phyloP scores from a whole-genome alignment of 2,113 vertebrate species.

The Hepsetus odoe region DNA sequence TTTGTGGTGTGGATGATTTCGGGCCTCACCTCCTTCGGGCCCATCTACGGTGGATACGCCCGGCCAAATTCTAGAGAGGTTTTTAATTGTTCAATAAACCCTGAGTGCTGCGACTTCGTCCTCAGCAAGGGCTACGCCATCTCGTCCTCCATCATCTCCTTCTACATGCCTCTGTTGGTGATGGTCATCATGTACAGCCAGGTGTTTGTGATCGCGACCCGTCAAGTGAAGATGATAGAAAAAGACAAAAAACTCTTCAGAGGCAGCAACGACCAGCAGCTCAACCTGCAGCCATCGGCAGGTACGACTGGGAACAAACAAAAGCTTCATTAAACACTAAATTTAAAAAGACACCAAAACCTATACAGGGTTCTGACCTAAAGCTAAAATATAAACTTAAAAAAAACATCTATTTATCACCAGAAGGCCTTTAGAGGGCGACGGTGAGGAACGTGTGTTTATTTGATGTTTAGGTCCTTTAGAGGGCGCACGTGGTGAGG shows the following conservation, averaged over 20 bases:
- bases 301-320: no score
- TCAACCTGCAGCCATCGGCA: conserved; percentile 1
- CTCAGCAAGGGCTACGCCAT: conserved; percentile 79
- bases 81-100: conserved; percentile 68
- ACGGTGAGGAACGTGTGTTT: no score
- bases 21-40: conserved; percentile 79
- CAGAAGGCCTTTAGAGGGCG: no score
- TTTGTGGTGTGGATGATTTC: conserved; percentile 80
- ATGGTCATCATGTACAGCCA: conserved; percentile 82
- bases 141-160: conserved; percentile 81
- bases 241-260: conserved; percentile 71
- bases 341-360: no score
- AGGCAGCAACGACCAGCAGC: background rate
- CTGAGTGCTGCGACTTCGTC: conserved; percentile 82
- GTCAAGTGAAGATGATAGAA: conserved; percentile 73
- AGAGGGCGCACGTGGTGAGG: no score
- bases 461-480: no score
- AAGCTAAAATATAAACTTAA: no score
- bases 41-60: conserved; percentile 82
- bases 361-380: no score
- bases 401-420: no score
- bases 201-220: conserved; percentile 75
- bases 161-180: conserved; percentile 81
- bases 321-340: no score
- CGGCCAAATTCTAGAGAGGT: conserved; percentile 61